Conservation (phyloP, 2,797 vertebrate genomes). For the Potorous gilbertii region DNA sequence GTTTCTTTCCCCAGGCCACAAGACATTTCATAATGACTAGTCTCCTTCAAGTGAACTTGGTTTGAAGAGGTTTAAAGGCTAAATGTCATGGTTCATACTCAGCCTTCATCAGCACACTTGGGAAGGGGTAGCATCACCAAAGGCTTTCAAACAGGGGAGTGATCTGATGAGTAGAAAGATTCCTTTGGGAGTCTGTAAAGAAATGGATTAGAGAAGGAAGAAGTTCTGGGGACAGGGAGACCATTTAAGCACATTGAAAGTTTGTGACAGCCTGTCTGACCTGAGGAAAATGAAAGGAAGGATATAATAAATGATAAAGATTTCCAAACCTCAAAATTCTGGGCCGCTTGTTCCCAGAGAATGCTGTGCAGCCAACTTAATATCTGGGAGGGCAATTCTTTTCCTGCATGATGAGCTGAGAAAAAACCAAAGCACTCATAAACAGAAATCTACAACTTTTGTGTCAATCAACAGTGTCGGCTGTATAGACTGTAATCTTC, state of each 20-base stretch:
- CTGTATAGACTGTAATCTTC: slow-evolving; percentile 47
- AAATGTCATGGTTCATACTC: background rate
- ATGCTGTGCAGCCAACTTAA: slow-evolving; percentile 89
- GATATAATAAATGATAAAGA: slow-evolving; percentile 61
- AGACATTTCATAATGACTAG: background rate
- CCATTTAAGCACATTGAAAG: background rate
- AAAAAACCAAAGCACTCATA: slow-evolving; percentile 53
- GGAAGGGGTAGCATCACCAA: background rate
- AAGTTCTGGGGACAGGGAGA: background rate
- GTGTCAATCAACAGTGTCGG: slow-evolving; percentile 51
- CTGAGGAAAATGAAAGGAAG: background rate
- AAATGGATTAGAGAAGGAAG: background rate
- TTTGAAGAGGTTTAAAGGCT: background rate
- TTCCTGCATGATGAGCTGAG: slow-evolving; percentile 90
- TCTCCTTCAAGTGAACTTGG: background rate
- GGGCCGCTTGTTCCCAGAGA: slow-evolving; percentile 92
- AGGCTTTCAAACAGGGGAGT: background rate
- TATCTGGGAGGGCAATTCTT: slow-evolving; percentile 87
- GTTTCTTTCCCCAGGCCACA: background rate
- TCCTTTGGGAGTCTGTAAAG: background rate
- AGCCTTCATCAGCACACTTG: background rate
- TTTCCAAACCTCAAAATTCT: slow-evolving; percentile 90
- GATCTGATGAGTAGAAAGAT: background rate
- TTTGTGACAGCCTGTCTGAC: background rate
- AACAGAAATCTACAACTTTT: slow-evolving; percentile 54